Percentiles rank a stretch among this genome's conserved stretches.
phyloP scores from a whole-genome alignment of 1,140 invertebrate species.

The Macrobrachium rosenbergii region DNA sequence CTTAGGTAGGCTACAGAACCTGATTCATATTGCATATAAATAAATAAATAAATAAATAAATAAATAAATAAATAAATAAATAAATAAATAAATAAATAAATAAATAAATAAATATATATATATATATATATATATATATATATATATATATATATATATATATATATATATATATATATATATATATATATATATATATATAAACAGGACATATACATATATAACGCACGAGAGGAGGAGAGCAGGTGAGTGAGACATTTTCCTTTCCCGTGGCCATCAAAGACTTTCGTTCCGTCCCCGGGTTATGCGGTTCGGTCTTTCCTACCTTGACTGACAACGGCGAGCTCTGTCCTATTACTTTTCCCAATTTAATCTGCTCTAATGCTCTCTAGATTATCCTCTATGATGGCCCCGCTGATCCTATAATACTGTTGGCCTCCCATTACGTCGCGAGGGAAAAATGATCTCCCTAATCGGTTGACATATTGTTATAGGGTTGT shows the following conservation, averaged over 20 bases:
- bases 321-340: neutral
- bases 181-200: neutral
- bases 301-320: neutral
- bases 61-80: too few relatives aligned
- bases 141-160: neutral
- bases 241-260: neutral
- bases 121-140: neutral
- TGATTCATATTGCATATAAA: too few relatives aligned
- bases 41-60: neutral
- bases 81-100: neutral
- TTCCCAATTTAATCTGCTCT: slow-evolving; percentile 11
- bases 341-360: neutral
- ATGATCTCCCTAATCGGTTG: neutral
- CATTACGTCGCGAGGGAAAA: neutral
- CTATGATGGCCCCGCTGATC: slow-evolving; percentile 13
- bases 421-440: slow-evolving; percentile 20
- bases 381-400: slow-evolving; percentile 19
- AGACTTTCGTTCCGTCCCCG: too few relatives aligned
- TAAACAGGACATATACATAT: neutral
- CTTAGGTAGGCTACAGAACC: too few relatives aligned
- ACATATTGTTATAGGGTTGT: neutral
- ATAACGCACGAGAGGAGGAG: neutral
- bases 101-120: too few relatives aligned
- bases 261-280: too few relatives aligned
- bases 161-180: neutral